phyloP scores from a whole-genome alignment of 1,140 invertebrate species.

The Zaprionus ornatus region DNA sequence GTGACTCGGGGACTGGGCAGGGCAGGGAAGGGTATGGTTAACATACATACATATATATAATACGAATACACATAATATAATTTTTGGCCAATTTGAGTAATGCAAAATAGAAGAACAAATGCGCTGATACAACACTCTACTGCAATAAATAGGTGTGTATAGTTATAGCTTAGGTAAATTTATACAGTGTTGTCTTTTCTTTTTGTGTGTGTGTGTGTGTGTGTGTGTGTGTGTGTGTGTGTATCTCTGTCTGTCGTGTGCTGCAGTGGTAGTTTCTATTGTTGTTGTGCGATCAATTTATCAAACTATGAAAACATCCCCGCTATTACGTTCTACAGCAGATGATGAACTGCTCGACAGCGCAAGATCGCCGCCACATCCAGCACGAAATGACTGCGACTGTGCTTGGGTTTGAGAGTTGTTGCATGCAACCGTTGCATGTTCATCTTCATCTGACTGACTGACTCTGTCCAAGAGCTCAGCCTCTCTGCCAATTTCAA shows the following conservation, averaged over 20 bases:
- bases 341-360: constrained; percentile 19
- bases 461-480: constrained; percentile 64
- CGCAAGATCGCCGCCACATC: constrained; percentile 54
- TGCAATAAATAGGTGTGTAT: constrained; percentile 65
- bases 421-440: not conserved
- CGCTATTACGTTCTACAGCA: constrained; percentile 52
- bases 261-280: constrained; percentile 10
- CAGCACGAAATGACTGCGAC: constrained; percentile 35
- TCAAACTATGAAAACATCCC: constrained; percentile 79
- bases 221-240: constrained; percentile 3
- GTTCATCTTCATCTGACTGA: not conserved
- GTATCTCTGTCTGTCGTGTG: not conserved
- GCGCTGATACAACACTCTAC: constrained; percentile 35
- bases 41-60: constrained; percentile 15
- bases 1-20: not conserved
- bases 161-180: constrained; percentile 36
- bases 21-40: not conserved
- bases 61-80: constrained; percentile 43
- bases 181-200: constrained; percentile 32
- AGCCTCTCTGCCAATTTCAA: constrained; percentile 79
- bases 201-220: constrained; percentile 3
- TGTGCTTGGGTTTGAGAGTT: constrained; percentile 27
- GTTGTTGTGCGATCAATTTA: constrained; percentile 15
- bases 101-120: constrained; percentile 33
- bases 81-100: constrained; percentile 62